These are phyloP conservation scores for Vireo griseus DNA, from an alignment of 2,797 vertebrate species.

Conservation along the genomic window DNA sequence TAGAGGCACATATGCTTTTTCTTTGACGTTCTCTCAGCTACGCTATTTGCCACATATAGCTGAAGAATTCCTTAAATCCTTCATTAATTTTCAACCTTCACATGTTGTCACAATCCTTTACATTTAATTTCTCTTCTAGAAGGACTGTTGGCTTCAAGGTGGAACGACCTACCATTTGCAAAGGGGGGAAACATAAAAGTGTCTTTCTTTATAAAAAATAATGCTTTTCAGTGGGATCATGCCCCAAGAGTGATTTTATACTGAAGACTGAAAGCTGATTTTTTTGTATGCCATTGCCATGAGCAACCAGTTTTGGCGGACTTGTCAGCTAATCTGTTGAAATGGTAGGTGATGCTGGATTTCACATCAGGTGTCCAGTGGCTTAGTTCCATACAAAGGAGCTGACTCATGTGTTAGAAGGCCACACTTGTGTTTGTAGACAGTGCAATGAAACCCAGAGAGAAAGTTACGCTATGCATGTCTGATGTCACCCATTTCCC, in stretches of 20 bases:
- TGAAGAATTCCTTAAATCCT: slow-evolving; percentile 4
- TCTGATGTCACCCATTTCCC: neutral
- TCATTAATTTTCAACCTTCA: slow-evolving; percentile 11
- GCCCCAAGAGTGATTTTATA: neutral
- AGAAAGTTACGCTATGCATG: neutral
- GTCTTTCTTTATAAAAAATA: neutral
- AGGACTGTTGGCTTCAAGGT: neutral
- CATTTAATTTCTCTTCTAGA: neutral
- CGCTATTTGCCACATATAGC: neutral
- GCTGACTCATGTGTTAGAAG: neutral
- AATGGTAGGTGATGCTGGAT: neutral
- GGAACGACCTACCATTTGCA: neutral
- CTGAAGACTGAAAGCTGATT: neutral
- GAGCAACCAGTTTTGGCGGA: neutral
- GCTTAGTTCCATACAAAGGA: neutral
- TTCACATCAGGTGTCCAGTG: neutral
- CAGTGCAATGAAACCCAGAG: neutral
- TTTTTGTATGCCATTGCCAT: neutral
- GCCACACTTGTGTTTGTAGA: neutral
- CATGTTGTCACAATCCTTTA: neutral
- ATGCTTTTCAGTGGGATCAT: neutral
- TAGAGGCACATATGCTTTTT: neutral
- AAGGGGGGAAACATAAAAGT: neutral
- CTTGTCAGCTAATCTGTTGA: neutral
- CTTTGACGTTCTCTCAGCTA: neutral